Conservation (phyloP, 2,113 vertebrate genomes). For the Stigmatopora nigra region DNA sequence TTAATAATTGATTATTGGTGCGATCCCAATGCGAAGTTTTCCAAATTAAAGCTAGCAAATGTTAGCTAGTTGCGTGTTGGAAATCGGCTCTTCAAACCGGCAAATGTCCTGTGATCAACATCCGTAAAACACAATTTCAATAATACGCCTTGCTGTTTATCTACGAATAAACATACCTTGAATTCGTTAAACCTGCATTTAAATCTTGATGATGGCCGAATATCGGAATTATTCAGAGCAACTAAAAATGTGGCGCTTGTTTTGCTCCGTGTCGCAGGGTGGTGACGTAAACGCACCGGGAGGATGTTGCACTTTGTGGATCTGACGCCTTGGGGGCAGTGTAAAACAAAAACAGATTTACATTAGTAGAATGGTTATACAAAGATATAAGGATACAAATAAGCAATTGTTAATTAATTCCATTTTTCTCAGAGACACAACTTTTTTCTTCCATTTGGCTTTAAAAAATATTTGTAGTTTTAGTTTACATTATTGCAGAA, state of each 20-base stretch:
- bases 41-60: background rate
- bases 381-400: too few species aligned
- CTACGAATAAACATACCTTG: constrained; percentile 21
- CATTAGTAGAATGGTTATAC: too few species aligned
- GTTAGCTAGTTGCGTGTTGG: background rate
- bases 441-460: too few species aligned
- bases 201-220: background rate
- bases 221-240: constrained; percentile 18
- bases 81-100: background rate
- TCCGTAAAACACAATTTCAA: background rate
- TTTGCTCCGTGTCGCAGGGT: constrained; percentile 28
- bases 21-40: background rate
- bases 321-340: constrained; percentile 14
- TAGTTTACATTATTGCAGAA: too few species aligned
- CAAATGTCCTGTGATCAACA: background rate
- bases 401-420: too few species aligned
- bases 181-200: background rate
- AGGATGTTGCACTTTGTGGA: background rate
- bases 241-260: constrained; percentile 47
- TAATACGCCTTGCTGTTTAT: rapidly evolving
- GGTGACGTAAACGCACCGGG: constrained; percentile 10
- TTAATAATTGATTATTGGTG: background rate
- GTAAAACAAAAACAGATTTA: background rate
- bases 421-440: too few species aligned
- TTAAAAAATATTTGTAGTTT: too few species aligned